These are phyloP conservation scores for Tragelaphus imberbis DNA, from an alignment of 2,113 vertebrate species.

Conservation along the genomic window DNA sequence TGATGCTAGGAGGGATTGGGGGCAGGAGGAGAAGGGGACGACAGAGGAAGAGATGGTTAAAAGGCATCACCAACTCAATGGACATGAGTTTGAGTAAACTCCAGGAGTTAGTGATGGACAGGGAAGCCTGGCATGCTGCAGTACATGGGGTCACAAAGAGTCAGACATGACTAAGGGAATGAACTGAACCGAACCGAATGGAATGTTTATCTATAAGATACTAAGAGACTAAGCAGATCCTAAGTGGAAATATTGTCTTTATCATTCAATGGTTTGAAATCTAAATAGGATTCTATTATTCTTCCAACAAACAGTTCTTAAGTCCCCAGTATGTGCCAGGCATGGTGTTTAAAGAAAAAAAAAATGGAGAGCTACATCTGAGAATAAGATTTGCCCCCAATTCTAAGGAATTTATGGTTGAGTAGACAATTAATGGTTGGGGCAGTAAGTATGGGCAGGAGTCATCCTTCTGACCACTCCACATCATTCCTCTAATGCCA, in stretches of 20 bases:
- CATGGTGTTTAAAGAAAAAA: background rate
- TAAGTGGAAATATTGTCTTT: background rate
- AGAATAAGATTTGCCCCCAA: background rate
- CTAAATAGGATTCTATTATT: background rate
- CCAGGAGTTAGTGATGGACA: background rate
- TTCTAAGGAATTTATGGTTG: background rate
- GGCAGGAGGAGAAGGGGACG: background rate
- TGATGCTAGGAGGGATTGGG: background rate
- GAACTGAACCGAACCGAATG: background rate
- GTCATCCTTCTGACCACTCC: background rate
- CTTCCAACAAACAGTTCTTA: background rate
- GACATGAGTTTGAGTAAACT: background rate
- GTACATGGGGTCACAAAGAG: background rate
- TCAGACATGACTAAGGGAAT: background rate
- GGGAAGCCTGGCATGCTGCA: background rate
- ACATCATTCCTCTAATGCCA: background rate
- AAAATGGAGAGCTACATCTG: background rate
- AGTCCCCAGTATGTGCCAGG: background rate
- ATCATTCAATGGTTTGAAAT: background rate
- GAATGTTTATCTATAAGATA: background rate
- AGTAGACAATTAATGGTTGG: background rate
- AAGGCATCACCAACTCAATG: background rate
- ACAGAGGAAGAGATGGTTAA: background rate
- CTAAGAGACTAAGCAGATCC: background rate
- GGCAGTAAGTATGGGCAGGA: background rate